These are phyloP conservation scores for Pseudeuparius sepicola DNA, from an alignment of 2,888 invertebrate genomes.

Conservation along the genomic window DNA sequence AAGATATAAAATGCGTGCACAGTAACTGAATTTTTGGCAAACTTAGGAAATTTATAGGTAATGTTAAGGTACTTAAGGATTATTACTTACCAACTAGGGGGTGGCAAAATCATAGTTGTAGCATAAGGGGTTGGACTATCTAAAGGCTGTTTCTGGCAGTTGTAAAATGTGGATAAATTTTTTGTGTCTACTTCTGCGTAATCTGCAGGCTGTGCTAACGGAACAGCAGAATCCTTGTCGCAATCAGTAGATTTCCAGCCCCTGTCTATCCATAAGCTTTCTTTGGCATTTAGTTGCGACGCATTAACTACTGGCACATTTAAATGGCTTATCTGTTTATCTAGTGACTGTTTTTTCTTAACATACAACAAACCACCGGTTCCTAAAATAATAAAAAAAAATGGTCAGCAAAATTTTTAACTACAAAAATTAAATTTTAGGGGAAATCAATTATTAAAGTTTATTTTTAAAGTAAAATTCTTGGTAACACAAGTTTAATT, in stretches of 20 bases:
- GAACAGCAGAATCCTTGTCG: constrained; percentile 53
- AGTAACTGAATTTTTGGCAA: too few relatives aligned
- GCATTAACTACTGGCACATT: constrained; percentile 44
- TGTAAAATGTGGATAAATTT: constrained; percentile 62
- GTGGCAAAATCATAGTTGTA: constrained; percentile 57
- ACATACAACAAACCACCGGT: constrained; percentile 44
- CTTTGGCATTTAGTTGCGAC: constrained; percentile 42
- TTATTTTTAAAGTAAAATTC: too few relatives aligned
- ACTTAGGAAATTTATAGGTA: too few relatives aligned
- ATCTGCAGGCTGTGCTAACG: constrained; percentile 51
- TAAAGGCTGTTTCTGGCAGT: constrained; percentile 50
- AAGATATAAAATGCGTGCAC: too few relatives aligned
- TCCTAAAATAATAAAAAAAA: too few relatives aligned
- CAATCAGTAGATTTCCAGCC: constrained; percentile 56
- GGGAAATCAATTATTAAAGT: too few relatives aligned
- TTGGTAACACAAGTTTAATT: too few relatives aligned
- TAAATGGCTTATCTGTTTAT: constrained; percentile 55
- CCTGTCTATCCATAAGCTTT: constrained; percentile 56
- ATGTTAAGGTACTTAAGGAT: too few relatives aligned
- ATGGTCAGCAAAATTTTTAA: too few relatives aligned
- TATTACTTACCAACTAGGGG: constrained; percentile 49
- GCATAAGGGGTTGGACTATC: constrained; percentile 64
- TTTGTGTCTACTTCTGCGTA: constrained; percentile 58
- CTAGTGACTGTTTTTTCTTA: constrained; percentile 45
- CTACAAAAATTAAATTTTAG: too few relatives aligned